Conservation (phyloP, 1,140 invertebrate species). For the Rhopalosiphum maidis region DNA sequence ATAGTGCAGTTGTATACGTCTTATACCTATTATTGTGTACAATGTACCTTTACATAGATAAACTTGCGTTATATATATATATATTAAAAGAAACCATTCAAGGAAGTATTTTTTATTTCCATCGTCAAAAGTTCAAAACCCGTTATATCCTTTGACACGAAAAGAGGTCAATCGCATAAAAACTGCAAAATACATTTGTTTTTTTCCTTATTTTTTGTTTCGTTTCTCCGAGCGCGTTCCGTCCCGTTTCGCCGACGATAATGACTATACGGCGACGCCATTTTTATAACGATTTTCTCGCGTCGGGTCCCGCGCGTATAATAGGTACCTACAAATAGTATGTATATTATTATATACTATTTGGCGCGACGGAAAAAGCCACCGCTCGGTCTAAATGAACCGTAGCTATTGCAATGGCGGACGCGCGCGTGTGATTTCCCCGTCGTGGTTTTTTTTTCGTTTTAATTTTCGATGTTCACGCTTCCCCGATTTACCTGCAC, state of each 20-base stretch:
- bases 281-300: slow-evolving; percentile 39
- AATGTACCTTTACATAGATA: neutral
- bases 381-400: neutral
- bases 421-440: neutral
- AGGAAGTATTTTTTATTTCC: neutral
- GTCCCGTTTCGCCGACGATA: neutral
- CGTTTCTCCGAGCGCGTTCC: neutral
- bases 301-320: neutral
- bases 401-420: slow-evolving; percentile 37
- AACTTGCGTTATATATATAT: neutral
- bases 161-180: slow-evolving; percentile 4
- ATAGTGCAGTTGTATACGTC: neutral
- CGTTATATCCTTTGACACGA: neutral
- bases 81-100: neutral
- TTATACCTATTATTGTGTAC: neutral
- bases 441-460: neutral
- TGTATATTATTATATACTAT: neutral
- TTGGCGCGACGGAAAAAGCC: neutral
- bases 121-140: neutral
- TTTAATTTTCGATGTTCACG: slow-evolving; percentile 19
- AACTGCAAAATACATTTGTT: neutral
- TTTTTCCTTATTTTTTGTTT: neutral
- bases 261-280: slow-evolving; percentile 16
- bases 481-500: neutral
- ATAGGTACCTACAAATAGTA: neutral